Conservation (phyloP, 2,797 vertebrate genomes). For the Bradypodion ventrale region DNA sequence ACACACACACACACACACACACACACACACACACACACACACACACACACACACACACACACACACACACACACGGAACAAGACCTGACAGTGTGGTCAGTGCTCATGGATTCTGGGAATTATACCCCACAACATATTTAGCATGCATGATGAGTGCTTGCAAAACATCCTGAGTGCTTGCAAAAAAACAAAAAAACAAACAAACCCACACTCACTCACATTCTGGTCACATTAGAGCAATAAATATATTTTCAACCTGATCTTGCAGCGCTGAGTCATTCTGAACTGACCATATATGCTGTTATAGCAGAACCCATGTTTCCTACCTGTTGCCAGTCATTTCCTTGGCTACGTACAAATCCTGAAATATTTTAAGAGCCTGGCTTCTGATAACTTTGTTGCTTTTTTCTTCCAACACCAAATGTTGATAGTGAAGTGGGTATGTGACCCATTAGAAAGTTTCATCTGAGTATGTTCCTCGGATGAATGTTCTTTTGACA, state of each 20-base stretch:
- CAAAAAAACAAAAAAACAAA: no score
- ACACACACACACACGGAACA: no score
- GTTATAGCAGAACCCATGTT: neutral
- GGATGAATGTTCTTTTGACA: neutral
- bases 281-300: neutral
- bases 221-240: neutral
- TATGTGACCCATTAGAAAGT: neutral
- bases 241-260: neutral
- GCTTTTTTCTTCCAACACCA: neutral
- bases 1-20: no score
- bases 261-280: neutral
- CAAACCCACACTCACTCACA: neutral
- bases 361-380: conserved; percentile 1
- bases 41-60: no score
- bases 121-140: neutral
- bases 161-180: neutral
- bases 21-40: no score
- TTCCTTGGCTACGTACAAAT: conserved; percentile 7
- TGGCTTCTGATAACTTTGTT: neutral
- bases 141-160: neutral
- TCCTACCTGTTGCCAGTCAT: neutral
- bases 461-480: neutral
- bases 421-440: neutral
- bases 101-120: neutral
- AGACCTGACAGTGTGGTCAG: neutral